Base-by-base conservation (phyloP, 1,140 invertebrate genomes). In the Patella vulgata region DNA sequence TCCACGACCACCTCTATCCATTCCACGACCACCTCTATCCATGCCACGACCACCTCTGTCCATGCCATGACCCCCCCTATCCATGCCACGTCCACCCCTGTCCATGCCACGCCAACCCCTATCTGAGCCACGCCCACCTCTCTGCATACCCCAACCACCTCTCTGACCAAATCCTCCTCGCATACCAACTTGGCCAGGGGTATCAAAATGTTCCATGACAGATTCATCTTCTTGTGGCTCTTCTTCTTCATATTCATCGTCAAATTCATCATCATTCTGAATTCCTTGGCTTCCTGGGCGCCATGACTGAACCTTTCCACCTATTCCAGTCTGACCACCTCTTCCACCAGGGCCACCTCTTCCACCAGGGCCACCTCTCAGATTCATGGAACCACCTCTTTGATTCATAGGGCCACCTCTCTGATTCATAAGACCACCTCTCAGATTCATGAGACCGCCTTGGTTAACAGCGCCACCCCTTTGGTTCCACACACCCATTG, bases 121-220 rank as follows among this genome's bases (percentile, higher is more conserved):
- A 39, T 57, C 60, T 28, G 51, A 17, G 14, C 44, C 33, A 48
- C 60, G 27, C 43, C 62, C 63, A 23, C 57, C 30, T 9, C 21
- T 19, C 42, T 62, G 60, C n/a, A 59, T 66, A 12, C 67, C 28
- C 17, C 56, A 62, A 23, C 51, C 43, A 25, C 57, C 60, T 21
- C 4, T 21, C 8, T 50, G 17, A 14, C 42, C 57, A n/a, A 19
- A 30, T 17, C 44, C 44, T 3, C 8, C 3, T 46, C 36, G 19
- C 19, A 19, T 25, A 8, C 9, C 27, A 12, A 28, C 39, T 28
- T 27, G 30, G 21, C n/a, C 54, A 43, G 40, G 19, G 23, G 42
- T 19, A n/a, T 56, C 53, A 21, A 21, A 42, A 27, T 56, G 54
- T 46, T 33, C 23, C 6, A 12, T 28, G 17, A 17, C 48, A 11